Percentiles rank a stretch among this genome's conserved stretches.
Evolutionary conservation across 2,113 vertebrate species (phyloP).

Genomic region (Nyctereutes procyonoides): DNA sequence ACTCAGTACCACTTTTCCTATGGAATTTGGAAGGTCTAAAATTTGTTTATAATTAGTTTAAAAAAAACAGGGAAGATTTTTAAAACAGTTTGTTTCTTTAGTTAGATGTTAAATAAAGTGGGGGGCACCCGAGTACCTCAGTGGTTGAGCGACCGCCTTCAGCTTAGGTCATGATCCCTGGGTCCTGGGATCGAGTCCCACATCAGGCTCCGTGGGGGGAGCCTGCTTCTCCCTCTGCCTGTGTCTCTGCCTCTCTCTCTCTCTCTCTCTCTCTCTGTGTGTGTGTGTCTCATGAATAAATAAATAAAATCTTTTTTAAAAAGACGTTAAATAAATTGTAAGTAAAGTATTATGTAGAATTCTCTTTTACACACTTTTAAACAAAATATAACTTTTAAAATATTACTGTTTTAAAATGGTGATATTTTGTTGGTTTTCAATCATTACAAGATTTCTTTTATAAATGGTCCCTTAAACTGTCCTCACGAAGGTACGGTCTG

Average conservation of each 20-base stretch:
- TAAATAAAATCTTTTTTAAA: neutral
- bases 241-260: too few species aligned
- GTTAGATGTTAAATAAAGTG: neutral
- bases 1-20: neutral
- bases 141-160: too few species aligned
- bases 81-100: neutral
- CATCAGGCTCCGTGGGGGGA: too few species aligned
- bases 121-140: neutral
- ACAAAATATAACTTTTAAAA: neutral
- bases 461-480: neutral
- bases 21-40: neutral
- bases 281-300: too few species aligned
- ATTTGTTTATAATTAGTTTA: neutral
- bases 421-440: neutral
- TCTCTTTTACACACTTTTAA: conserved; percentile 24
- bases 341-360: neutral
- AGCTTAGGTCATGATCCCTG: too few species aligned
- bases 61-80: neutral
- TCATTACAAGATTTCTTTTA: neutral
- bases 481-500: neutral
- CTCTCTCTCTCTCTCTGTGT: too few species aligned
- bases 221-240: too few species aligned
- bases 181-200: too few species aligned
- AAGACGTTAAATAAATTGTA: neutral
- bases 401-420: neutral